phyloP scores from a whole-genome alignment of 1,140 invertebrate genomes.

The Papilio xuthus region DNA sequence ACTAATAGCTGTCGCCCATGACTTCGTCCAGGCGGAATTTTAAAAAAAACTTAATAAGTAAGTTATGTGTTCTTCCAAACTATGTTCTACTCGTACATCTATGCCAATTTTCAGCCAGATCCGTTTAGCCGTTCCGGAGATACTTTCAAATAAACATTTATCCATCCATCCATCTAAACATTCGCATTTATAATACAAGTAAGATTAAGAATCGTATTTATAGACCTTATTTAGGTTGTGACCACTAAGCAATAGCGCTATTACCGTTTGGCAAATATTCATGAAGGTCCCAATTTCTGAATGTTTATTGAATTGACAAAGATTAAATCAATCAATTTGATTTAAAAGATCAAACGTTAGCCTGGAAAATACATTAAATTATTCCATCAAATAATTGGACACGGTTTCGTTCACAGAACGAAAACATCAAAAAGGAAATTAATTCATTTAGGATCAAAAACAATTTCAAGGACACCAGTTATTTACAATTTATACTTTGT shows the following conservation, averaged over 20 bases:
- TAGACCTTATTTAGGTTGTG: background rate
- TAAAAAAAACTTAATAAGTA: too few species aligned
- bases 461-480: background rate
- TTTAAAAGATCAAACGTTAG: conserved; percentile 25
- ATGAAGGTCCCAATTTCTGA: background rate
- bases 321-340: conserved; percentile 22
- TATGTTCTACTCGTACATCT: too few species aligned
- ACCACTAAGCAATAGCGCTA: background rate
- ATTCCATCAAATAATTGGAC: conserved; percentile 18
- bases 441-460: conserved; percentile 13
- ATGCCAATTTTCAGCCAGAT: too few species aligned
- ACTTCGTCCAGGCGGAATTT: too few species aligned
- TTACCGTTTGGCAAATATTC: background rate
- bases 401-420: background rate
- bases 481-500: background rate
- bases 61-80: too few species aligned
- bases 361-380: conserved; percentile 13
- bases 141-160: too few species aligned
- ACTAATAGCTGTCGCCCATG: too few species aligned
- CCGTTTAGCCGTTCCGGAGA: too few species aligned
- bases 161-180: too few species aligned
- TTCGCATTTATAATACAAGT: too few species aligned
- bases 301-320: conserved; percentile 27
- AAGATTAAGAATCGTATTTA: background rate
- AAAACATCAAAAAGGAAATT: conserved; percentile 23